Conservation (phyloP, 1,140 invertebrate genomes). For the Lanistes nyassanus region DNA sequence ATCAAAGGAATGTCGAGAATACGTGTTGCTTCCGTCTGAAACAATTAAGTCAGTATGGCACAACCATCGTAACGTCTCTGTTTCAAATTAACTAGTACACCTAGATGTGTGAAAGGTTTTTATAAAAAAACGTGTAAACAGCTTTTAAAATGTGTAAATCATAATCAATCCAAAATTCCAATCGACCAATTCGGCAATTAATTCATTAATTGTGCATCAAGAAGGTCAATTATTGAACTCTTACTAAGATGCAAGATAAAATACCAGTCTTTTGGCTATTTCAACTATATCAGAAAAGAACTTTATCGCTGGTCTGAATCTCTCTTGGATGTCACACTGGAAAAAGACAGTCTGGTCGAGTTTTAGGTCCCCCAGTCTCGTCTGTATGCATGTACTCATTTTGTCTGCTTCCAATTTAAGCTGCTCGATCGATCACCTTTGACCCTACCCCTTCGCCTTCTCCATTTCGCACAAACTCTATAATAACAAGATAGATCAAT, state of each 20-base stretch:
- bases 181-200: no score
- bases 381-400: constrained; percentile 15
- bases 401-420: not conserved
- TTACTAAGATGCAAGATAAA: not conserved
- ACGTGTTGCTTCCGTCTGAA: constrained; percentile 73
- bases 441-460: no score
- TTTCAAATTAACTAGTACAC: no score
- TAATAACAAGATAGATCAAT: no score
- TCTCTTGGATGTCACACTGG: constrained; percentile 88
- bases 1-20: constrained; percentile 82
- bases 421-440: not conserved
- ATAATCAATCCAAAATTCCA: not conserved
- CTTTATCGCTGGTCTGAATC: constrained; percentile 78
- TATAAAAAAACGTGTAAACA: no score
- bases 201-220: no score
- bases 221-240: not conserved
- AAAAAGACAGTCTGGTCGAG: constrained; percentile 76
- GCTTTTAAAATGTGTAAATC: no score
- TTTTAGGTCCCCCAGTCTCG: constrained; percentile 59
- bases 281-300: constrained; percentile 80
- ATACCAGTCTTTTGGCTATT: constrained; percentile 79
- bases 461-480: no score
- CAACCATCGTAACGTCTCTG: not conserved
- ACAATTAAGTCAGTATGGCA: not conserved
- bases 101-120: no score